These are phyloP conservation scores for Drosophila mayri DNA, from an alignment of 1,140 invertebrate species.

Conservation along the genomic window DNA sequence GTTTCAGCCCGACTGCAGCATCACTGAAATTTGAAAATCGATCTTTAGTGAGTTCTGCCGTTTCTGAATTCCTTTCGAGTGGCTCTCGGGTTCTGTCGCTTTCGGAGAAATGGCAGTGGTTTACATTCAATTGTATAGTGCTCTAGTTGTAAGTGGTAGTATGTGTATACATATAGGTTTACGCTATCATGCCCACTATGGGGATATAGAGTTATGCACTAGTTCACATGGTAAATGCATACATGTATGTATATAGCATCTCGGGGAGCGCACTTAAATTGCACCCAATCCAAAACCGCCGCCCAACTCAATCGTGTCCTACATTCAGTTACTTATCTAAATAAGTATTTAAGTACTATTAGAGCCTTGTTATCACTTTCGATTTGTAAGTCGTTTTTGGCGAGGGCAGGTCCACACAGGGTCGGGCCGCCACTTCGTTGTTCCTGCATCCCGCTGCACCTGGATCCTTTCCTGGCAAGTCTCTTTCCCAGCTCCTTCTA, in stretches of 20 bases:
- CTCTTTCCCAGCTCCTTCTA: slow-evolving; percentile 35
- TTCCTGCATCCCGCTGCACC: slow-evolving; percentile 44
- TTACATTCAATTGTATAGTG: slow-evolving; percentile 74
- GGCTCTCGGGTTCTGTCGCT: slow-evolving; percentile 34
- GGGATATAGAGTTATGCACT: slow-evolving; percentile 67
- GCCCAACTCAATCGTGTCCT: slow-evolving; percentile 50
- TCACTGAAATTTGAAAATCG: slow-evolving; percentile 14
- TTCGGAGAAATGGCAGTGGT: slow-evolving; percentile 79
- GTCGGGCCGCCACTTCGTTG: slow-evolving; percentile 49
- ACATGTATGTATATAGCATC: slow-evolving; percentile 61
- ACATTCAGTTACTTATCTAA: slow-evolving; percentile 63
- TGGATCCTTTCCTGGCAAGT: slow-evolving; percentile 14
- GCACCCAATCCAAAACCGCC: slow-evolving; percentile 33
- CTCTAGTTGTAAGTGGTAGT: slow-evolving; percentile 57
- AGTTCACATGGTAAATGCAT: slow-evolving; percentile 80
- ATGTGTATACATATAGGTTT: slow-evolving; percentile 35
- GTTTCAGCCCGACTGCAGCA: neutral
- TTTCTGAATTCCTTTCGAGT: slow-evolving; percentile 5
- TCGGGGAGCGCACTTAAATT: slow-evolving; percentile 41
- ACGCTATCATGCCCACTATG: slow-evolving; percentile 55
- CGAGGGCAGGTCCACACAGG: slow-evolving; percentile 50
- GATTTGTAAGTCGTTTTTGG: slow-evolving; percentile 76
- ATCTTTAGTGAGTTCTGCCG: slow-evolving; percentile 23
- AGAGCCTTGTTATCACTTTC: slow-evolving; percentile 80
- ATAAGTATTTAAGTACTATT: slow-evolving; percentile 75